Evolutionary conservation across 2,888 invertebrate species (phyloP), one percentile per base, ranked within the genome.

Genomic region (Eupithecia tripunctaria): DNA sequence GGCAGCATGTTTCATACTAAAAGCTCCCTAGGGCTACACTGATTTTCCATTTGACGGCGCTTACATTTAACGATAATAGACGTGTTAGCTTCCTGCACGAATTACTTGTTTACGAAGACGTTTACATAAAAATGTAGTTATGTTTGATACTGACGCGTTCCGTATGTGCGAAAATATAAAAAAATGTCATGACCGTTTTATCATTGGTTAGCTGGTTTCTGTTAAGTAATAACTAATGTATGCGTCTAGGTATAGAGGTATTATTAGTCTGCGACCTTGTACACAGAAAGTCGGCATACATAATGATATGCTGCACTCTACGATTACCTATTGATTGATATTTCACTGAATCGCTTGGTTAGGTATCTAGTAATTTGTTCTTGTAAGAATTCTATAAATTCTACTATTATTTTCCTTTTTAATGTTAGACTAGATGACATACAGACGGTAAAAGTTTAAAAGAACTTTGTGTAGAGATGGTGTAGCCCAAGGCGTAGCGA

Each of bases 1-100:
- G 12, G 8, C 32, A 63, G 5, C n/a, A 18, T 18, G 14, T 36
- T 21, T 63, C n/a, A 10, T 10, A n/a, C 36, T 63, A 12, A 64
- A 41, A 64, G 21, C 14, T 38, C 64, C 36, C 18, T 36, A 64
- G 14, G n/a, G 64, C 59, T 64, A 72, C 71, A 68, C 51, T 21
- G 68, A 68, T 72, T 64, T 71, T 51, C 63, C 36, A 67, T 71
- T 63, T 67, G 36, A 32, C 21, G 27, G 47, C 21, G 51, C 71
- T 27, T n/a, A 36, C n/a, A 36, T 51, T 25, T 64, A 64, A 64
- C 38, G 47, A 65, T 72, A 72, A 72, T 69, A 41, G 56, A 66
- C 51, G 38, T 66, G 51, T 60, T 41, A 41, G 47, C 60, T 60
- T 66, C 66, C 66, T 56, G 21, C 41, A 64, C 41, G 21, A 64